These are phyloP conservation scores for Centropus unirufus DNA, from an alignment of 2,113 vertebrate species.

Conservation along the genomic window DNA sequence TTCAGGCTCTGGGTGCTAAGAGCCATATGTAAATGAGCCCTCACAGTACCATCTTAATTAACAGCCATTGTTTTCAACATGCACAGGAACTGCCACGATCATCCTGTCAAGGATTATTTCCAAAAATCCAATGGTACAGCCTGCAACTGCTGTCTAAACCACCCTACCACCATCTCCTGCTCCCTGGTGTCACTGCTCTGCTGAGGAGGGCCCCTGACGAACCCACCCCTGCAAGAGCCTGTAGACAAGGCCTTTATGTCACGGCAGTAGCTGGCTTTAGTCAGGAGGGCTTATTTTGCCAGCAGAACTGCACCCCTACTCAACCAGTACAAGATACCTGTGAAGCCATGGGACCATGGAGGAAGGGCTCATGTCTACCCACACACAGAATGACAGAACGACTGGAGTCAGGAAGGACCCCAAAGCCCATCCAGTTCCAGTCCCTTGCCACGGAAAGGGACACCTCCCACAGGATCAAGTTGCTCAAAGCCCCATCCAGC, in stretches of 20 bases:
- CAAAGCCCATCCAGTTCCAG: too few species aligned
- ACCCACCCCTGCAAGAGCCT: neutral
- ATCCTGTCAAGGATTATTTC: neutral
- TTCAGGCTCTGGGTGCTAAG: neutral
- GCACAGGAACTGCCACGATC: neutral
- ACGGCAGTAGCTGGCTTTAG: neutral
- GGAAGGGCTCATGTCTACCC: neutral
- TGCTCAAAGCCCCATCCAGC: too few species aligned
- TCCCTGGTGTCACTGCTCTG: neutral
- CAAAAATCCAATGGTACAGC: neutral
- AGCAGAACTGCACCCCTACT: neutral
- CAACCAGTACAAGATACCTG: neutral
- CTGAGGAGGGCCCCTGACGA: neutral
- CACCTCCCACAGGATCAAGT: too few species aligned
- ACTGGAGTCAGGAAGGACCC: too few species aligned
- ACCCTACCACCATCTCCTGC: neutral
- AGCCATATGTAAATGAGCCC: neutral
- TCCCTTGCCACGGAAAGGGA: too few species aligned
- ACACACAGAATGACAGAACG: neutral
- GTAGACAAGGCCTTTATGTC: neutral
- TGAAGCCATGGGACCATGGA: neutral
- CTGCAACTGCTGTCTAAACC: neutral
- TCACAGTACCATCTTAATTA: neutral
- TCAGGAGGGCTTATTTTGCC: neutral
- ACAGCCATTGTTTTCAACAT: neutral